A percentile compares a stretch with the other conserved stretches of the same genome.
phyloP scores from a whole-genome alignment of 2,797 vertebrate genomes.

The Xerus rutilus region DNA sequence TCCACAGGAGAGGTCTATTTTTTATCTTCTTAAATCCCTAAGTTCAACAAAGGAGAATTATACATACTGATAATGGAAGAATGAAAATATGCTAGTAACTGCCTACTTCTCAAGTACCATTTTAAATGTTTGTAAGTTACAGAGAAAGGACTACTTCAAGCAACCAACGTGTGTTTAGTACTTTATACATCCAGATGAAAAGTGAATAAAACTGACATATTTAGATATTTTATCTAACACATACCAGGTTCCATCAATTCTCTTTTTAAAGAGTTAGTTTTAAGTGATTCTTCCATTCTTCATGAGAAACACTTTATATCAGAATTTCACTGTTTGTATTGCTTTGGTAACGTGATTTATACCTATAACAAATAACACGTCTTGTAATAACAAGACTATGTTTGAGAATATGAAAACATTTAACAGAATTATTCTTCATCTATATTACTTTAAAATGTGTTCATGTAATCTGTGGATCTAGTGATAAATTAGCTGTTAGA shows the following conservation, averaged over 20 bases:
- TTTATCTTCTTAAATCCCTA: constrained; percentile 52
- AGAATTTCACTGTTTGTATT: constrained; percentile 34
- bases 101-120: neutral
- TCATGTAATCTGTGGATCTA: constrained; percentile 3
- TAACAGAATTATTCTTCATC: constrained; percentile 55
- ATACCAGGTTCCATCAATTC: neutral
- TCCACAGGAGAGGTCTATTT: neutral
- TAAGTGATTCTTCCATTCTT: constrained; percentile 16
- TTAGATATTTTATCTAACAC: constrained; percentile 56
- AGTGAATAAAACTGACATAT: constrained; percentile 46
- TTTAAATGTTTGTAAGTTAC: constrained; percentile 35
- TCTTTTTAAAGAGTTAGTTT: constrained; percentile 44
- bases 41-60: constrained; percentile 59
- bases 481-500: constrained; percentile 36
- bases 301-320: constrained; percentile 38
- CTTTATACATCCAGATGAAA: constrained; percentile 9
- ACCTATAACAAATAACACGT: neutral
- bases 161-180: neutral
- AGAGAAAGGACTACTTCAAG: neutral
- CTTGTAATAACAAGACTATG: constrained; percentile 19
- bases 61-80: constrained; percentile 45
- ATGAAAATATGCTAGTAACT: constrained; percentile 8
- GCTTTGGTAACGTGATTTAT: constrained; percentile 48
- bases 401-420: constrained; percentile 58
- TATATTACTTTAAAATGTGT: constrained; percentile 58